These are phyloP conservation scores for Peromyscus nudipes DNA, from an alignment of 2,797 vertebrate genomes.

Conservation along the genomic window DNA sequence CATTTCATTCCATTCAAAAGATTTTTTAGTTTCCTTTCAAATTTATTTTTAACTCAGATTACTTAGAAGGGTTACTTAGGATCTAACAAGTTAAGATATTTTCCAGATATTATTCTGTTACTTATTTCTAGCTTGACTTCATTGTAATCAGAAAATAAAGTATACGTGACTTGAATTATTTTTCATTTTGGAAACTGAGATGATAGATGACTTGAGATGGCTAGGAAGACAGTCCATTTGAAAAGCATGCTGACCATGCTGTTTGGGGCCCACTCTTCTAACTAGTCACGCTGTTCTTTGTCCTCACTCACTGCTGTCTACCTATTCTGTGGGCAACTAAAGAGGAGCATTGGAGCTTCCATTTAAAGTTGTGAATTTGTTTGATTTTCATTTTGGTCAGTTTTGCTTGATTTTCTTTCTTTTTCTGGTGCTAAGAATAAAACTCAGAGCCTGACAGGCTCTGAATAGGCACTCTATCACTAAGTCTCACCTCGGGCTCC, in stretches of 20 bases:
- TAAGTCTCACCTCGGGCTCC: too few species aligned
- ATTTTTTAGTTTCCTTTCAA: conserved; percentile 21
- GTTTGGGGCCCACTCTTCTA: background rate
- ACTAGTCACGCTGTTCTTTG: background rate
- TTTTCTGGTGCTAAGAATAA: background rate
- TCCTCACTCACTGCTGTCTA: background rate
- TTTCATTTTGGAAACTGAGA: background rate
- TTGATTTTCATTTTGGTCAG: background rate
- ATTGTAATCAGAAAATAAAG: conserved; percentile 42
- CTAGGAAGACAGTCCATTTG: background rate
- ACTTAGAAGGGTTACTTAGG: conserved; percentile 5
- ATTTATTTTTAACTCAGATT: conserved; percentile 29
- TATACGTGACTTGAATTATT: background rate
- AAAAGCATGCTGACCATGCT: background rate
- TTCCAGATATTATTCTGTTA: conserved; percentile 14
- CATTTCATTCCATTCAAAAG: conserved; percentile 31
- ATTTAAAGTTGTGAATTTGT: background rate
- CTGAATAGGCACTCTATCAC: too few species aligned
- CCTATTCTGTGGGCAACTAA: background rate
- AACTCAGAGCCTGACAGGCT: background rate
- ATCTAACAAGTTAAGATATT: conserved; percentile 41
- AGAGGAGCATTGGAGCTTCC: background rate
- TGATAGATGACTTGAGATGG: background rate
- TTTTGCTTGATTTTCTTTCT: background rate
- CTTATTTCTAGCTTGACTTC: conserved; percentile 64